These are phyloP conservation scores for Sardina pilchardus DNA, from an alignment of 2,113 vertebrate species.

Conservation along the genomic window DNA sequence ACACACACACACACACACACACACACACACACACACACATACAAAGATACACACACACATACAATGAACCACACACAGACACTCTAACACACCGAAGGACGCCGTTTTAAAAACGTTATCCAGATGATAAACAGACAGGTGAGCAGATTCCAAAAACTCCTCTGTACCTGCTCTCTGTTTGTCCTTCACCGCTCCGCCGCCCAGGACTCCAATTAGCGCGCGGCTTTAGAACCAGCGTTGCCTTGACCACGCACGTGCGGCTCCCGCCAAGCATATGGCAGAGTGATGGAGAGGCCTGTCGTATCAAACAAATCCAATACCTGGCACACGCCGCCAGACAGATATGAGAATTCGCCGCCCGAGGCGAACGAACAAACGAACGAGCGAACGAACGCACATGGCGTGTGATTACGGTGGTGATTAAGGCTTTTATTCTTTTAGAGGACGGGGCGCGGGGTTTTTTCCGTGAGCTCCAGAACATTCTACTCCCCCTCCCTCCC, in stretches of 20 bases:
- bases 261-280: neutral
- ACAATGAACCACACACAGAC: neutral
- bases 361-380: neutral
- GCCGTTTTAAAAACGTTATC: neutral
- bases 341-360: neutral
- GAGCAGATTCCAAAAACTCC: neutral
- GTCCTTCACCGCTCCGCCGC: neutral
- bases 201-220: neutral
- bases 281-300: neutral
- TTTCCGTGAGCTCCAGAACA: neutral
- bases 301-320: no score
- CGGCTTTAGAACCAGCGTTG: neutral
- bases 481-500: no score
- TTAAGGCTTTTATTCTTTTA: neutral
- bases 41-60: neutral
- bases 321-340: neutral
- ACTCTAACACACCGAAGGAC: no score
- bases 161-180: neutral
- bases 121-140: neutral
- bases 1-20: neutral
- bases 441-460: neutral
- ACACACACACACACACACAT: neutral
- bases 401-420: neutral
- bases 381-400: no score
- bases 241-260: neutral